phyloP scores from a whole-genome alignment of 2,113 vertebrate species.

The Bujurquina vittata region DNA sequence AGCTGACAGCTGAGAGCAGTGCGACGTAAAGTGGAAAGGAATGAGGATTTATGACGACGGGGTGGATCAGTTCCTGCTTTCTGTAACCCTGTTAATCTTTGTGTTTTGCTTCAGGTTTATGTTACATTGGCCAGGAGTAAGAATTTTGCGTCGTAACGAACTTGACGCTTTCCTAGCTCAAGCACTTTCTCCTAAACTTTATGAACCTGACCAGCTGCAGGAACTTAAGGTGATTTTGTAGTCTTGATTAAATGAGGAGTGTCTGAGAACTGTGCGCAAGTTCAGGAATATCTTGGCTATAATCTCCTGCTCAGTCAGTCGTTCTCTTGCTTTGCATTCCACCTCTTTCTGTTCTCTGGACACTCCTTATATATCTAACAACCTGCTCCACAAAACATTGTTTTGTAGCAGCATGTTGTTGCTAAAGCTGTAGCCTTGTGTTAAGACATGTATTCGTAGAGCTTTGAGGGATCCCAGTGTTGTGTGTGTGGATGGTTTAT shows the following conservation, averaged over 20 bases:
- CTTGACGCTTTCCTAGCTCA: constrained; percentile 97
- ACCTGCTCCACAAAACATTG: constrained; percentile 19
- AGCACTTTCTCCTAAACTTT: constrained; percentile 95
- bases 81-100: constrained; percentile 69
- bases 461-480: constrained; percentile 28
- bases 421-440: constrained; percentile 22
- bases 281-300: not conserved
- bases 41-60: not conserved
- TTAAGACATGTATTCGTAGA: constrained; percentile 15
- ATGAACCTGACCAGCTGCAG: constrained; percentile 97
- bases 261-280: constrained; percentile 43
- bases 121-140: constrained; percentile 96
- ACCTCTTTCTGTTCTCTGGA: constrained; percentile 46
- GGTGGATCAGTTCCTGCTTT: constrained; percentile 41
- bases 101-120: constrained; percentile 88
- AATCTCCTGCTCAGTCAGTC: not conserved
- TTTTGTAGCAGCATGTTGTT: constrained; percentile 49
- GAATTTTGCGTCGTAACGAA: constrained; percentile 95
- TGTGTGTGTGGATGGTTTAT: constrained; percentile 65
- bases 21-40: not conserved
- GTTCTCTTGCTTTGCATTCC: not conserved
- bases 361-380: constrained; percentile 57
- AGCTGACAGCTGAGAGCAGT: not conserved
- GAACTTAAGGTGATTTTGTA: constrained; percentile 92
- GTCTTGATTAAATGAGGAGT: constrained; percentile 57